Conservation (phyloP, 2,797 vertebrate species). For the Podarcis siculus region DNA sequence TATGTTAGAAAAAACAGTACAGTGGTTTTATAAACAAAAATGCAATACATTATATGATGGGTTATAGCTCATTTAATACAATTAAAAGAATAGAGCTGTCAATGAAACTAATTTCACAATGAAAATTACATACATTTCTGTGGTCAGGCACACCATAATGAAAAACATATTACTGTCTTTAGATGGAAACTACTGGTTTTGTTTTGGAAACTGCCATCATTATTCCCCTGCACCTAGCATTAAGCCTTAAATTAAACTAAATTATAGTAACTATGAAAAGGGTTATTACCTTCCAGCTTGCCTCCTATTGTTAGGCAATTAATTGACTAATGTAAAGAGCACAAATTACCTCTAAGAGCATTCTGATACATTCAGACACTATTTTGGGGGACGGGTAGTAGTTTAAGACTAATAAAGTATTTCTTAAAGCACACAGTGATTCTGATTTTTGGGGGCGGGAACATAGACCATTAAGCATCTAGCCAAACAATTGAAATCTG, state of each 20-base stretch:
- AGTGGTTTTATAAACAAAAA: background rate
- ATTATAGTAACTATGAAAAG: constrained; percentile 2
- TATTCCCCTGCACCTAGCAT: background rate
- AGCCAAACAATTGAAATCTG: background rate
- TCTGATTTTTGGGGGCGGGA: too few species aligned
- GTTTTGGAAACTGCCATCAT: background rate
- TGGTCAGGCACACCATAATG: background rate
- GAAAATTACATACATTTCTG: background rate
- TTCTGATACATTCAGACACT: background rate
- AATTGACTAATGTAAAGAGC: background rate
- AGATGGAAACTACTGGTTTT: background rate
- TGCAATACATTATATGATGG: background rate
- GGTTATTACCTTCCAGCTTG: background rate
- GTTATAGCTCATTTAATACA: background rate
- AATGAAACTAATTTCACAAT: background rate
- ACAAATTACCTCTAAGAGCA: background rate
- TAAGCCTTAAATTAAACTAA: background rate
- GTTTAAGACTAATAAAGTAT: background rate
- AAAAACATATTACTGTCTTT: background rate
- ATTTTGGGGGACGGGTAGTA: too few species aligned
- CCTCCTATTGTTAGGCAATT: constrained; percentile 9
- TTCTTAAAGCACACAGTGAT: background rate
- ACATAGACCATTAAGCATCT: background rate
- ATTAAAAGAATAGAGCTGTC: background rate
- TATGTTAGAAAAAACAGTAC: background rate